Evolutionary conservation across 2,888 invertebrate genomes (phyloP).

Genomic region (Tanypteryx hageni): DNA sequence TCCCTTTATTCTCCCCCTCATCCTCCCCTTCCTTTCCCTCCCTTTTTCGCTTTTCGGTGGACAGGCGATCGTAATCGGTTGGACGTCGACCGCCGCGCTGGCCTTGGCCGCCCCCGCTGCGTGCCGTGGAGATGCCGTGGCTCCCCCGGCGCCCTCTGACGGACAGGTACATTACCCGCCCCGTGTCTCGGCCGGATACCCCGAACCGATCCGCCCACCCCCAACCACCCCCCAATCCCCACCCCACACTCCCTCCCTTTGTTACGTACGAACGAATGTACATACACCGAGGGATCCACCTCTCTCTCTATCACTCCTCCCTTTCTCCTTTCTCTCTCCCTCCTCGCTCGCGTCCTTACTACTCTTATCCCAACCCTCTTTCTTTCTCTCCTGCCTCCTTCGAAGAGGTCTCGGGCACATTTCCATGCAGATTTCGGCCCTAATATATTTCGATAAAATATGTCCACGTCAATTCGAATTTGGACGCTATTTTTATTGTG

Average conservation of each 20-base stretch:
- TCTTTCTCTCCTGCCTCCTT: not conserved
- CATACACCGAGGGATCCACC: slow-evolving; percentile 10
- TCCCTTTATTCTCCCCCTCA: not conserved
- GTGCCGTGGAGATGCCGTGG: slow-evolving; percentile 37
- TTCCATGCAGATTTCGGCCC: slow-evolving; percentile 62
- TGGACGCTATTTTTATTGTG: slow-evolving; percentile 56
- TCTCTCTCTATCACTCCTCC: not conserved
- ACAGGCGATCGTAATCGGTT: slow-evolving; percentile 63
- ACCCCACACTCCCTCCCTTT: slow-evolving; percentile 31
- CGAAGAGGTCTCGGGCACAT: not conserved
- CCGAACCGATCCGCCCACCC: slow-evolving; percentile 45
- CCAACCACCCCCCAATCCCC: not conserved
- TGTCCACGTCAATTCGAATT: slow-evolving; percentile 59
- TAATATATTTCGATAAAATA: slow-evolving; percentile 62
- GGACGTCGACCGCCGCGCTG: slow-evolving; percentile 43
- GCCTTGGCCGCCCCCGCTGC: slow-evolving; percentile 62
- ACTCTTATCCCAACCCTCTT: not conserved
- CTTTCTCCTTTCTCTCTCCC: not conserved
- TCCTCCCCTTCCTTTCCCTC: not conserved
- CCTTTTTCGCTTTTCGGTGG: slow-evolving; percentile 62
- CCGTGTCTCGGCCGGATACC: slow-evolving; percentile 44
- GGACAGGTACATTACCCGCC: slow-evolving; percentile 64
- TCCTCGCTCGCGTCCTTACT: not conserved
- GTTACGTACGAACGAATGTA: slow-evolving; percentile 45
- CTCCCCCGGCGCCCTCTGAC: slow-evolving; percentile 52